Conservation (phyloP, 1,140 invertebrate species). For the Euschistus heros region DNA sequence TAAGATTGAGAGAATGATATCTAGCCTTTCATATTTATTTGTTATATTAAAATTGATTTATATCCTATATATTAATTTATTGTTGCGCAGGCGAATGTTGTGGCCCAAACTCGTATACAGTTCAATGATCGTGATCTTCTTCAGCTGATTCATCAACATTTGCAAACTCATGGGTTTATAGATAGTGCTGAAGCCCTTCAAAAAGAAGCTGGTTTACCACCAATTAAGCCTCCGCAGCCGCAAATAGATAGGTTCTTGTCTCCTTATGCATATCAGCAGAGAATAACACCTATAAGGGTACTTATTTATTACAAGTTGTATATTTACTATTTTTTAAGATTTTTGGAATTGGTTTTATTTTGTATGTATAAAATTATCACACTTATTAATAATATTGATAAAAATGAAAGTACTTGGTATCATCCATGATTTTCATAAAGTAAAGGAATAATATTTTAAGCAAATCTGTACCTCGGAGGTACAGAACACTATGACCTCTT, state of each 20-base stretch:
- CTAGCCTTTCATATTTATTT: too few relatives aligned
- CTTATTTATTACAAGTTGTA: background rate
- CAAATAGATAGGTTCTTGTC: constrained; percentile 37
- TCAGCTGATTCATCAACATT: constrained; percentile 83
- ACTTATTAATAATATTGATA: too few relatives aligned
- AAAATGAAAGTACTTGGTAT: too few relatives aligned
- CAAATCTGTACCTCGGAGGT: too few relatives aligned
- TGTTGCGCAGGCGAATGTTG: constrained; percentile 68
- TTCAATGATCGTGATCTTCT: constrained; percentile 88
- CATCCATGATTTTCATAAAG: too few relatives aligned
- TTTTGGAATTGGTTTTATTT: too few relatives aligned
- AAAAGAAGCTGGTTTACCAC: constrained; percentile 58
- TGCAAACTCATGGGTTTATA: constrained; percentile 60
- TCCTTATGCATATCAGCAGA: constrained; percentile 45
- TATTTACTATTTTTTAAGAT: too few relatives aligned
- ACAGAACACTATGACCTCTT: too few relatives aligned
- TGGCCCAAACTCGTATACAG: constrained; percentile 87
- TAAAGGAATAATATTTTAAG: too few relatives aligned
- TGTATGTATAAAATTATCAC: too few relatives aligned
- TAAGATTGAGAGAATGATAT: too few relatives aligned
- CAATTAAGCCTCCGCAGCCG: constrained; percentile 36
- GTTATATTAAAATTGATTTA: background rate
- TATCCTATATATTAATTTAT: too few relatives aligned
- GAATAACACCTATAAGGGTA: constrained; percentile 27
- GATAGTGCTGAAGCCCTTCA: constrained; percentile 62